Percentiles rank a stretch among this genome's conserved stretches.
These are phyloP conservation scores for Ahaetulla prasina DNA, from an alignment of 2,113 vertebrate species.

Conservation along the genomic window DNA sequence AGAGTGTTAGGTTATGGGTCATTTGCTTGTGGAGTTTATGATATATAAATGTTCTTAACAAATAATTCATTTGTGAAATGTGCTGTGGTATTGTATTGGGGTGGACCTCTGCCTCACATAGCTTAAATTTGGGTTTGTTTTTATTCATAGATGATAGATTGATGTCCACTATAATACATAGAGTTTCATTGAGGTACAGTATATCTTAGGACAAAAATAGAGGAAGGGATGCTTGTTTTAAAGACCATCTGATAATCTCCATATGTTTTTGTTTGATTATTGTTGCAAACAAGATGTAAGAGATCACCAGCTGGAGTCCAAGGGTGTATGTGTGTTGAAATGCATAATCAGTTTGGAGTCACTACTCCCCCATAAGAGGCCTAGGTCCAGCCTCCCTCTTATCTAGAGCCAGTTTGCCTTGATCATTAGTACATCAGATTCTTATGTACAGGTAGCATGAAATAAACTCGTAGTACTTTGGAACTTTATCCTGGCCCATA, in stretches of 20 bases:
- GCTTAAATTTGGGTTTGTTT: not conserved
- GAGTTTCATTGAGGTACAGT: not conserved
- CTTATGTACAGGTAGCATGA: not conserved
- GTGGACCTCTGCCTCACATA: not conserved
- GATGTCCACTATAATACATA: not conserved
- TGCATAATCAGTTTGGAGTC: not conserved
- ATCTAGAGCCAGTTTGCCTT: not conserved
- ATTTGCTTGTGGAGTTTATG: not conserved
- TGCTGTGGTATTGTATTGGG: not conserved
- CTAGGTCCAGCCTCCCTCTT: not conserved
- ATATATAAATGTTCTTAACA: not conserved
- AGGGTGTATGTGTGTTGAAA: not conserved
- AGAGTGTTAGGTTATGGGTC: not conserved
- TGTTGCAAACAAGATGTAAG: not conserved
- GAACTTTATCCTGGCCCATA: no score
- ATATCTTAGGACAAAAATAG: not conserved
- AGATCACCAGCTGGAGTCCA: not conserved
- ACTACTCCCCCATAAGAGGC: not conserved
- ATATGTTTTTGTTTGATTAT: not conserved
- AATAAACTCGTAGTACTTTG: no score
- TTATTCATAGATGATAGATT: not conserved
- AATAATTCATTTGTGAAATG: not conserved
- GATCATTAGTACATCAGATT: not conserved
- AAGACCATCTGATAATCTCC: not conserved
- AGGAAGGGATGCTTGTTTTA: not conserved